Evolutionary conservation across 2,113 vertebrate genomes (phyloP).

Genomic region (Danionella cerebrum): DNA sequence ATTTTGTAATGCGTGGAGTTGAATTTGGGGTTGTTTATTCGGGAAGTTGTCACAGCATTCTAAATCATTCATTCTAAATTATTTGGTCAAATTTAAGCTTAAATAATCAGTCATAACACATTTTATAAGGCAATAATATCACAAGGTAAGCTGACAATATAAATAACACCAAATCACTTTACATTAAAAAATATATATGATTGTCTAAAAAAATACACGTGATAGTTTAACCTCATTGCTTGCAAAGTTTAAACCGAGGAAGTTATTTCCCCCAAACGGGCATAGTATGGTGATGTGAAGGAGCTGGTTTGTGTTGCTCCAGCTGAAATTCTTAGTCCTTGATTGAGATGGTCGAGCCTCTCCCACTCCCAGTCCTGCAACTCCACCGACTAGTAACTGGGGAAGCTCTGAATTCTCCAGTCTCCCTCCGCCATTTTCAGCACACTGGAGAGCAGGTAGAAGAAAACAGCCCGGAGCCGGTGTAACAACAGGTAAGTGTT

Average conservation of each 20-base stretch:
- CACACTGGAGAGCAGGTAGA: conserved; percentile 58
- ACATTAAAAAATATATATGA: no score
- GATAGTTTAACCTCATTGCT: no score
- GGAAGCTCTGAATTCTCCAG: conserved; percentile 41
- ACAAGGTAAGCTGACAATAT: no score
- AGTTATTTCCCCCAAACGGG: neutral
- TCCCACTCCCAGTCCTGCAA: conserved; percentile 51
- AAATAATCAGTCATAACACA: no score
- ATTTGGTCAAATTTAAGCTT: no score
- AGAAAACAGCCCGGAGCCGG: conserved; percentile 39
- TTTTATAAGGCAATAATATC: no score
- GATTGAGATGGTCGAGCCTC: conserved; percentile 25
- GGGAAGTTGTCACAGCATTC: no score
- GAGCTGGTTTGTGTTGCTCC: neutral
- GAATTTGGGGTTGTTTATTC: no score
- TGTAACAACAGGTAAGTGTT: conserved; percentile 58
- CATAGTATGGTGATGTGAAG: neutral
- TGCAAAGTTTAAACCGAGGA: neutral
- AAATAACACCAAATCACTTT: no score
- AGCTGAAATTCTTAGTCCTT: neutral
- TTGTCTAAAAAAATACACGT: no score
- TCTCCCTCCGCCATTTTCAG: conserved; percentile 68
- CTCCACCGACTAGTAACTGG: conserved; percentile 41
- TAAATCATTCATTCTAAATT: no score
- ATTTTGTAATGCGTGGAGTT: no score